Conservation (phyloP, 2,113 vertebrate species). For the Galbula dea region DNA sequence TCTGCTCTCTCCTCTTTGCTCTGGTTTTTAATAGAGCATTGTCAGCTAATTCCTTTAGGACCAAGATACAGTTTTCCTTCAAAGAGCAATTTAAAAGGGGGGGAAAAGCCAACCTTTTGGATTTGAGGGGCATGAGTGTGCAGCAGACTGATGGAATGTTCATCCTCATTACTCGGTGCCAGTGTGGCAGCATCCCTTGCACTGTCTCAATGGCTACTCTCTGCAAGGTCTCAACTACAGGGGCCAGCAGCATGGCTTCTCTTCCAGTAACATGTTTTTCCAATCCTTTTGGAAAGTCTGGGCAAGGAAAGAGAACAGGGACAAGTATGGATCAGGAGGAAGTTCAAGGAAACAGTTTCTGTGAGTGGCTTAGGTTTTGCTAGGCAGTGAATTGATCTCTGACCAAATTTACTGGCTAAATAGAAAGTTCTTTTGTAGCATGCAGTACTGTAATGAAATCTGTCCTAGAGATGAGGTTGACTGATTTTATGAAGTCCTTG, state of each 20-base stretch:
- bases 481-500: too few species aligned
- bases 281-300: neutral
- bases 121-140: neutral
- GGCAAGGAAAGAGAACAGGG: neutral
- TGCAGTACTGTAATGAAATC: neutral
- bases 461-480: neutral
- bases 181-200: neutral
- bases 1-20: neutral
- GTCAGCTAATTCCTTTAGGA: neutral
- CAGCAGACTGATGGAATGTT: rapidly evolving
- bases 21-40: neutral
- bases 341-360: neutral
- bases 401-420: neutral
- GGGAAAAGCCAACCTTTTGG: neutral
- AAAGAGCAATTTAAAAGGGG: neutral
- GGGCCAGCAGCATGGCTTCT: neutral
- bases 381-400: neutral
- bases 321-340: neutral
- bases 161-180: neutral
- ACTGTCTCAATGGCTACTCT: rapidly evolving
- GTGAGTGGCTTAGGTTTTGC: neutral
- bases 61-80: neutral
- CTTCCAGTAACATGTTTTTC: neutral
- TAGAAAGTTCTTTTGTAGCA: neutral
- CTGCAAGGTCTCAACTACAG: neutral